Conservation (phyloP, 2,888 invertebrate genomes). For the Lutraria lutraria region DNA sequence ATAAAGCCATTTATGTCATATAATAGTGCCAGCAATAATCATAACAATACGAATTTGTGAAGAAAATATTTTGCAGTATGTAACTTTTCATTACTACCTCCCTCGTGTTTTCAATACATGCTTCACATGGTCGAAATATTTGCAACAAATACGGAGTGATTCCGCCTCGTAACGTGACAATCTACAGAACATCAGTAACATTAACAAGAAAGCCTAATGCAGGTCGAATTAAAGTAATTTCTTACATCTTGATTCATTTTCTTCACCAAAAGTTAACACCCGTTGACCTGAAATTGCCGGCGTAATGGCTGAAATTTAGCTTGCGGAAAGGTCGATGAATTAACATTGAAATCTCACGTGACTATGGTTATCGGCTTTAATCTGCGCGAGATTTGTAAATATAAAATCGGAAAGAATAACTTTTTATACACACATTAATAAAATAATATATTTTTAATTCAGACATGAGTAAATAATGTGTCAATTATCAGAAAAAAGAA, state of each 20-base stretch:
- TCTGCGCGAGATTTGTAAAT: not conserved
- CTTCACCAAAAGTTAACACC: constrained; percentile 42
- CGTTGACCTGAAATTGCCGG: constrained; percentile 62
- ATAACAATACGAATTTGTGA: not conserved
- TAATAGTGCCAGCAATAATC: not conserved
- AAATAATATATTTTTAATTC: not conserved
- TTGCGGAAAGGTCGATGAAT: constrained; percentile 57
- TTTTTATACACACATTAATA: not conserved
- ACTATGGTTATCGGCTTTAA: constrained; percentile 15
- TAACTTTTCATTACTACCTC: constrained; percentile 51
- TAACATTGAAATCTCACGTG: constrained; percentile 39
- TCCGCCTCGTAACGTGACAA: not conserved
- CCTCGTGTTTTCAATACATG: constrained; percentile 54
- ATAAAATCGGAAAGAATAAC: not conserved
- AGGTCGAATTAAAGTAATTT: not conserved
- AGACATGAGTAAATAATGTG: not conserved
- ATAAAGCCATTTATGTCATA: not conserved
- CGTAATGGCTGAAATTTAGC: constrained; percentile 64
- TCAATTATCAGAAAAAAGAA: not conserved
- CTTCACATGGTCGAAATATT: constrained; percentile 57
- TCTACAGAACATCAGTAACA: not conserved
- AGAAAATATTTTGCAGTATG: not conserved
- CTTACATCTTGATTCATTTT: constrained; percentile 63
- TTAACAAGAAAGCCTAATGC: not conserved
- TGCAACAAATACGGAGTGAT: not conserved